Conservation (phyloP, 1,140 invertebrate species). For the Temnothorax curvispinosus region DNA sequence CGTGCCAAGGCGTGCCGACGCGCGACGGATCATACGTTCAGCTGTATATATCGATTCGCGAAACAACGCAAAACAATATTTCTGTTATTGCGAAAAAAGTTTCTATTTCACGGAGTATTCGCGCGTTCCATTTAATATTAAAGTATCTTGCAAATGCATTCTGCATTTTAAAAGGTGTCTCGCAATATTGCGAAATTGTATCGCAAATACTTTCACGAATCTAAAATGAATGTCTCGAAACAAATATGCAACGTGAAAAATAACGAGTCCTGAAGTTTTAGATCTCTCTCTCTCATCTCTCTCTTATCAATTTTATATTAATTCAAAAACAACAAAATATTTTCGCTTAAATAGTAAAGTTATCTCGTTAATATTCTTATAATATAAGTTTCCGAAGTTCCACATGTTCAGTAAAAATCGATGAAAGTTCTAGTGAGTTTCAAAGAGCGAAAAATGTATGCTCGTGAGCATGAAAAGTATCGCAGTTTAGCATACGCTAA, state of each 20-base stretch:
- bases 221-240: background rate
- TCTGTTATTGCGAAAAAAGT: background rate
- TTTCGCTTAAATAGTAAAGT: background rate
- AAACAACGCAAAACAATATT: background rate
- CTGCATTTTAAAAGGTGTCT: background rate
- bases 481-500: background rate
- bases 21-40: conserved; percentile 15
- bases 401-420: background rate
- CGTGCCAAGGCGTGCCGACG: conserved; percentile 4
- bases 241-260: background rate
- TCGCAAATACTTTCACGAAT: background rate
- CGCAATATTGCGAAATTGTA: background rate
- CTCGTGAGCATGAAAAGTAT: background rate
- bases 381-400: background rate
- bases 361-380: background rate
- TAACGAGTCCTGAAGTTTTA: background rate
- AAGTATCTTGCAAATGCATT: background rate
- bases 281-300: background rate
- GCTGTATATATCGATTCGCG: background rate
- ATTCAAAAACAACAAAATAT: background rate
- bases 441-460: conserved; percentile 1
- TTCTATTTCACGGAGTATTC: background rate
- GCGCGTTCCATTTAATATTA: background rate
- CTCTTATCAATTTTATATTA: background rate
- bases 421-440: background rate